These are phyloP conservation scores for Taenaris catops DNA, from an alignment of 2,888 invertebrate genomes.

Conservation along the genomic window DNA sequence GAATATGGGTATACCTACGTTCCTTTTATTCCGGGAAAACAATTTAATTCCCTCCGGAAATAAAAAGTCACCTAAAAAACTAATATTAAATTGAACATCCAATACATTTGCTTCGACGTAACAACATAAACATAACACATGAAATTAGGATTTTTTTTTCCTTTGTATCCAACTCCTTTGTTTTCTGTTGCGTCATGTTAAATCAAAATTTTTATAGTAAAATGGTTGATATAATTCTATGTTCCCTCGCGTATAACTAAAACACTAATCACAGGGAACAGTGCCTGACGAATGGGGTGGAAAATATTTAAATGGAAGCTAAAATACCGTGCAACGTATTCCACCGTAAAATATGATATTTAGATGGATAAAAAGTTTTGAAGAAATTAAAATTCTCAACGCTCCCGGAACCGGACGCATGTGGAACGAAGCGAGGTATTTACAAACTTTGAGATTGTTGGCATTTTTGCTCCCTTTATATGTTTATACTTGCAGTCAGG, in stretches of 20 bases:
- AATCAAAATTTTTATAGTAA: conserved; percentile 2
- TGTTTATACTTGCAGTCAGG: too few relatives aligned
- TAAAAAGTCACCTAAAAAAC: too few relatives aligned
- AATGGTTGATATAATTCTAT: conserved; percentile 4
- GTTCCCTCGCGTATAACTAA: conserved; percentile 44
- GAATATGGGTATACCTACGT: too few relatives aligned
- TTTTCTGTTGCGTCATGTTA: conserved; percentile 3
- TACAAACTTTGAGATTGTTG: conserved; percentile 47
- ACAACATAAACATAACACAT: too few relatives aligned
- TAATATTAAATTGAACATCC: too few relatives aligned
- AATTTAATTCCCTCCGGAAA: too few relatives aligned
- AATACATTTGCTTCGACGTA: too few relatives aligned
- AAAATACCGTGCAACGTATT: conserved; percentile 64
- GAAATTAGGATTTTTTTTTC: too few relatives aligned
- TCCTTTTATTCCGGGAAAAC: too few relatives aligned
- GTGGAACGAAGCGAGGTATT: conserved; percentile 57
- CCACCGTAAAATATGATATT: conserved; percentile 67
- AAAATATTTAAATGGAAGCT: conserved; percentile 76
- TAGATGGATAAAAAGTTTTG: conserved; percentile 41
- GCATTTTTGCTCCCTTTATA: conserved; percentile 26
- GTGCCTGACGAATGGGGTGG: conserved; percentile 70
- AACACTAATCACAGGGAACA: conserved; percentile 63
- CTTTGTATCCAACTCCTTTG: too few relatives aligned
- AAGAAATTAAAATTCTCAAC: conserved; percentile 57
- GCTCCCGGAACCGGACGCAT: conserved; percentile 52